Conservation (phyloP, 2,888 invertebrate species). For the Synergus laeviventris region DNA sequence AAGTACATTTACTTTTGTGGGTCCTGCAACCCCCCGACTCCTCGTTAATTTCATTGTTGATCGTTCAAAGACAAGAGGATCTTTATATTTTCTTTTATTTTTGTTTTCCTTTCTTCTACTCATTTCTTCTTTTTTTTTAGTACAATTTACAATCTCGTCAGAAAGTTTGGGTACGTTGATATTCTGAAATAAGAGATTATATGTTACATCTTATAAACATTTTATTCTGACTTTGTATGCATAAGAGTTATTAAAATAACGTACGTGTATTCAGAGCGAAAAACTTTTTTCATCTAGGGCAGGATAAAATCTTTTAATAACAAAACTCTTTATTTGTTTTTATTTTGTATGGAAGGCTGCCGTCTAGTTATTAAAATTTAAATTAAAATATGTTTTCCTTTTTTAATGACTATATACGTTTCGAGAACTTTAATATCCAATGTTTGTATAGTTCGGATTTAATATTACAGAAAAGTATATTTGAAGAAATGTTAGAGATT, state of each 20-base stretch:
- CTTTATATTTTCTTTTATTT: not conserved
- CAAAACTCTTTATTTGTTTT: not conserved
- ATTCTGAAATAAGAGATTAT: not conserved
- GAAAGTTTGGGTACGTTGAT: too few species aligned
- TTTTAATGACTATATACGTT: conserved; percentile 22
- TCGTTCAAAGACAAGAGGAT: not conserved
- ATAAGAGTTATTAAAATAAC: conserved; percentile 32
- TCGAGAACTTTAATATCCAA: conserved; percentile 4
- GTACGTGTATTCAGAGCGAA: conserved; percentile 21
- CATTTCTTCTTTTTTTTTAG: not conserved
- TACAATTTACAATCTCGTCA: too few species aligned
- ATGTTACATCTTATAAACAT: conserved; percentile 2
- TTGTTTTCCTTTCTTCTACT: not conserved
- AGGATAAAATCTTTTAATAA: conserved; percentile 31
- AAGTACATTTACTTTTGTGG: conserved; percentile 26
- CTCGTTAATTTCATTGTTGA: not conserved
- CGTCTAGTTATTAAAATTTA: conserved; percentile 20
- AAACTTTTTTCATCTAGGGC: conserved; percentile 31
- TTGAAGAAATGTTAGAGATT: not conserved
- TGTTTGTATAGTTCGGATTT: not conserved
- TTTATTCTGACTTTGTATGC: not conserved
- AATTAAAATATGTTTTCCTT: conserved; percentile 30
- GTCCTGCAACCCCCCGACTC: conserved; percentile 2
- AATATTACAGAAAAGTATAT: not conserved
- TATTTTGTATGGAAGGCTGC: conserved; percentile 8